Evolutionary conservation across 53 echinoderm and acorn worm genomes (phyloP).

Genomic region (Actinopyga echinites): DNA sequence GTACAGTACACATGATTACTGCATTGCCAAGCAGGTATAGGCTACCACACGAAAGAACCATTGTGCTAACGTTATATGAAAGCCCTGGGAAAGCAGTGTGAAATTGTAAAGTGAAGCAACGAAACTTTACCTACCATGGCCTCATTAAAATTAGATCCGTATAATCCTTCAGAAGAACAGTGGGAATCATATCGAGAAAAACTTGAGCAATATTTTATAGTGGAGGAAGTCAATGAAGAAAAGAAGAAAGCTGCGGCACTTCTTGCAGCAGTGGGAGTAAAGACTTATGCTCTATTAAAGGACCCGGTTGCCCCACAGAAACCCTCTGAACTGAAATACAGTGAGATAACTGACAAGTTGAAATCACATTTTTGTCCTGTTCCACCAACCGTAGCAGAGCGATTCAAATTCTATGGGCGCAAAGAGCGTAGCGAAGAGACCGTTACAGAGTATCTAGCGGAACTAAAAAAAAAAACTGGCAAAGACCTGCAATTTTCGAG

Average conservation of each 20-base stretch:
- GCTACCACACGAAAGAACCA: too few species aligned
- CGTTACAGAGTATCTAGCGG: slow-evolving; percentile 14
- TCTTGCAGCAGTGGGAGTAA: slow-evolving; percentile 28
- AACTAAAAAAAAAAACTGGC: slow-evolving; percentile 35
- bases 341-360: slow-evolving; percentile 5
- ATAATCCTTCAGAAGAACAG: neutral
- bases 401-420: slow-evolving; percentile 38
- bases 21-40: too few species aligned
- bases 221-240: slow-evolving; percentile 22
- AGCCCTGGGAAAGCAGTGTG: too few species aligned
- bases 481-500: slow-evolving; percentile 30
- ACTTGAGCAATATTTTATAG: slow-evolving; percentile 37
- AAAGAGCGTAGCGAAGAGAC: slow-evolving; percentile 29
- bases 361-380: slow-evolving; percentile 22
- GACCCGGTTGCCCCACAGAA: slow-evolving; percentile 27
- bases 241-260: slow-evolving; percentile 33
- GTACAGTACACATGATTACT: too few species aligned
- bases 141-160: neutral
- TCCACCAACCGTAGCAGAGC: slow-evolving; percentile 28
- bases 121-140: neutral
- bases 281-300: slow-evolving; percentile 30
- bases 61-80: too few species aligned
- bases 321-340: slow-evolving; percentile 24
- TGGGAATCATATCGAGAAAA: slow-evolving; percentile 12
- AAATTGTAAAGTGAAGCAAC: too few species aligned